Evolutionary conservation across 1,140 invertebrate species (phyloP).

Genomic region (Zaprionus lachaisei): DNA sequence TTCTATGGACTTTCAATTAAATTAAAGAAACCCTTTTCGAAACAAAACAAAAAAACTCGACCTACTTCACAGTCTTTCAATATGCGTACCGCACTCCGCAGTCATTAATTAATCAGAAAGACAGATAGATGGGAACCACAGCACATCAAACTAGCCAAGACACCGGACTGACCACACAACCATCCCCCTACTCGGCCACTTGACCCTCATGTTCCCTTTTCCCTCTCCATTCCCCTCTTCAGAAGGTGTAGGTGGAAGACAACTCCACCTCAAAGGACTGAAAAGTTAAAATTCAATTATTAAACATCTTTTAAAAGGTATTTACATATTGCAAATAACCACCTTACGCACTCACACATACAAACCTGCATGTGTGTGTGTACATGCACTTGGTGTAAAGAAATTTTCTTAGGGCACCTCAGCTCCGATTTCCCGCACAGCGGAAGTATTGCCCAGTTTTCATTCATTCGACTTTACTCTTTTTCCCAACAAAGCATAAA

Average conservation of each 20-base stretch:
- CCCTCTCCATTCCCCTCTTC: neutral
- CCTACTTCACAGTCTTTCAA: slow-evolving; percentile 6
- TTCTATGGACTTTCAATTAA: neutral
- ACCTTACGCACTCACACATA: slow-evolving; percentile 10
- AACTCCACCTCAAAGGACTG: slow-evolving; percentile 51
- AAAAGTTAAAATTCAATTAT: slow-evolving; percentile 75
- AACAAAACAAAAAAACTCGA: neutral
- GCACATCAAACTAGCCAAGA: slow-evolving; percentile 66
- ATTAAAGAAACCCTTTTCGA: neutral
- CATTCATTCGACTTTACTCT: neutral
- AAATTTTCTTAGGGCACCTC: slow-evolving; percentile 13
- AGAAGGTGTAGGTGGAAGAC: neutral
- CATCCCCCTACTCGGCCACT: neutral
- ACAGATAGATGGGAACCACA: slow-evolving; percentile 55
- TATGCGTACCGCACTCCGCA: slow-evolving; percentile 1
- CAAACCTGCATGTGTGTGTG: neutral
- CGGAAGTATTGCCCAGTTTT: slow-evolving; percentile 25
- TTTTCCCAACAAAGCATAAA: neutral
- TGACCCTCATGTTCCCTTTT: neutral
- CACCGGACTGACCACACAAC: slow-evolving; percentile 24
- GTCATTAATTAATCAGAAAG: slow-evolving; percentile 65
- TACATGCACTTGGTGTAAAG: slow-evolving; percentile 5
- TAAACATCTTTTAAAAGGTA: slow-evolving; percentile 61
- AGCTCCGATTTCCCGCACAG: slow-evolving; percentile 1
- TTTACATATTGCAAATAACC: slow-evolving; percentile 37